Evolutionary conservation across 2,113 vertebrate genomes (phyloP).

Genomic region (Burhinus oedicnemus): DNA sequence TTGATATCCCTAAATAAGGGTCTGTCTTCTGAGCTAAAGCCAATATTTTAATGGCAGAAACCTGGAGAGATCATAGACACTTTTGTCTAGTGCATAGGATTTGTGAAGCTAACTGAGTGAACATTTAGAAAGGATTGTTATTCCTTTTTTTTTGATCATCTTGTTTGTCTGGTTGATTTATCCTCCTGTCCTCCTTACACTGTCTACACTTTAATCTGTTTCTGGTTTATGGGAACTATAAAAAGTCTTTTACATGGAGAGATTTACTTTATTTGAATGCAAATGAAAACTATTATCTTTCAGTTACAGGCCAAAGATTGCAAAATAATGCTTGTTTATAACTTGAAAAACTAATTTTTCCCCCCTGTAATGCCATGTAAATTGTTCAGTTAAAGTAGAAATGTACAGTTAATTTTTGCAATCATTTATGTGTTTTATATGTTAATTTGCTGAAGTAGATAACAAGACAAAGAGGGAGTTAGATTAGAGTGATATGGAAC

Average conservation of each 20-base stretch:
- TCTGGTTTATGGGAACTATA: conserved; percentile 72
- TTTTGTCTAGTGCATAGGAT: neutral
- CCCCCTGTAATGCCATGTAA: neutral
- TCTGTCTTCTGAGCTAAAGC: neutral
- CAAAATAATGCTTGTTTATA: conserved; percentile 61
- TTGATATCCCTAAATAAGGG: neutral
- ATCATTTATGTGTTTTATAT: neutral
- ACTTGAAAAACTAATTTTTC: conserved; percentile 40
- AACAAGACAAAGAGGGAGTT: neutral
- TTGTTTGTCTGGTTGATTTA: conserved; percentile 71
- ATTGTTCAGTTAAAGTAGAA: conserved; percentile 54
- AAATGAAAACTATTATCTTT: conserved; percentile 78
- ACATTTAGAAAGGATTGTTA: conserved; percentile 8
- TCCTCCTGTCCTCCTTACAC: conserved; percentile 37
- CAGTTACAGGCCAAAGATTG: conserved; percentile 78
- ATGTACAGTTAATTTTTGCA: conserved; percentile 54
- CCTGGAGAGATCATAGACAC: neutral
- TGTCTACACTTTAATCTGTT: conserved; percentile 70
- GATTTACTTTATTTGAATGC: conserved; percentile 76
- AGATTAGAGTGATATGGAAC: conserved; percentile 7
- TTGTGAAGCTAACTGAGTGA: conserved; percentile 22
- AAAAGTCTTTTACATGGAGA: conserved; percentile 72
- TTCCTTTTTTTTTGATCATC: neutral
- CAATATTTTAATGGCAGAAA: neutral
- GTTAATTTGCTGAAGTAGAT: conserved; percentile 36